Evolutionary conservation across 2,797 vertebrate genomes (phyloP).

Genomic region (Gymnothorax reevesii): DNA sequence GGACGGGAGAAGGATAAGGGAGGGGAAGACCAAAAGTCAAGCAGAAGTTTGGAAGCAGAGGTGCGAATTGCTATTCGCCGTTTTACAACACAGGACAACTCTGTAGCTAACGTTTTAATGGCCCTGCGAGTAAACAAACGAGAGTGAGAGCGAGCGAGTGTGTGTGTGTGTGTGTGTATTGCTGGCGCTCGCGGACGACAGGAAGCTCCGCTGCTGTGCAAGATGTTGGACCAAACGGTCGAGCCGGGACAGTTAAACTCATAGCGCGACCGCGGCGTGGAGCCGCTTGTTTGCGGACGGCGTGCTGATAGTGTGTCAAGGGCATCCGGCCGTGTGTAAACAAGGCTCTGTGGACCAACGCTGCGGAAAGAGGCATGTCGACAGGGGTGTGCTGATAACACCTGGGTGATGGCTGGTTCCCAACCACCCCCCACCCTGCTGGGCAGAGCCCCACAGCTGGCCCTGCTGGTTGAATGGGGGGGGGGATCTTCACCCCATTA

Average conservation of each 20-base stretch:
- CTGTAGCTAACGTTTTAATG: slow-evolving; percentile 39
- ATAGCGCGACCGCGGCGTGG: neutral
- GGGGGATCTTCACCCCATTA: neutral
- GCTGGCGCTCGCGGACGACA: neutral
- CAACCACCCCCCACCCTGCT: neutral
- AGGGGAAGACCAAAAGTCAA: slow-evolving; percentile 46
- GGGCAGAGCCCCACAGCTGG: neutral
- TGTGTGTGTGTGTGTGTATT: neutral
- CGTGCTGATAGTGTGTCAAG: neutral
- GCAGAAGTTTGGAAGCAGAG: slow-evolving; percentile 48
- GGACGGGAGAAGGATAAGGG: slow-evolving; percentile 37
- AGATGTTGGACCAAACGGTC: neutral
- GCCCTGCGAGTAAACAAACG: slow-evolving; percentile 3
- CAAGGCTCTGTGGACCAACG: neutral
- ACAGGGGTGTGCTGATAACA: neutral
- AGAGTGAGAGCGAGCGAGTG: neutral
- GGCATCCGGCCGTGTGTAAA: neutral
- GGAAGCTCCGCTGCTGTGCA: neutral
- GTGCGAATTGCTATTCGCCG: slow-evolving; percentile 31
- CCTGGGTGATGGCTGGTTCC: neutral
- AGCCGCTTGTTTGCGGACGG: neutral
- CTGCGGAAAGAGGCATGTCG: neutral
- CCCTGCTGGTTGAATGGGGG: neutral
- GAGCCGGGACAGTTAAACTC: neutral
- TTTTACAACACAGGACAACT: slow-evolving; percentile 43